Conservation (phyloP, 2,113 vertebrate genomes). For the Arenaria interpres region DNA sequence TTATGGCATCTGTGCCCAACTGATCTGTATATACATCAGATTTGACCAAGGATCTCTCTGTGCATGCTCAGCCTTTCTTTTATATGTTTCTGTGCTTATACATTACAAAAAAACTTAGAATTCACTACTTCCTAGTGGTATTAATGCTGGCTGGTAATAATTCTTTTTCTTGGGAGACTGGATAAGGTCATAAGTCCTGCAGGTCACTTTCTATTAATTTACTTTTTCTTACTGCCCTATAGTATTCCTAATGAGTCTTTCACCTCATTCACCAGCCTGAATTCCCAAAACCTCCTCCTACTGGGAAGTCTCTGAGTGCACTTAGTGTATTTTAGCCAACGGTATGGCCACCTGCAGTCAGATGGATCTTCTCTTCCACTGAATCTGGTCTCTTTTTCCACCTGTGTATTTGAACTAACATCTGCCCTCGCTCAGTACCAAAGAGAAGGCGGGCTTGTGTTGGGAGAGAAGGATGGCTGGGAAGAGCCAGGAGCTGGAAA, state of each 20-base stretch:
- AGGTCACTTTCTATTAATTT: background rate
- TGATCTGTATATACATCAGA: background rate
- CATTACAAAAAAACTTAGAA: too few species aligned
- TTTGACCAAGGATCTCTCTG: background rate
- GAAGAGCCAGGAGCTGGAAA: background rate
- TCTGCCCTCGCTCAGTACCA: background rate
- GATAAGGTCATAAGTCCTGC: background rate
- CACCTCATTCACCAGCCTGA: background rate
- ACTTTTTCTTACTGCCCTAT: background rate
- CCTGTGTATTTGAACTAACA: rapidly evolving
- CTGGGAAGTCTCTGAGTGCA: background rate
- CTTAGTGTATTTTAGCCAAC: background rate
- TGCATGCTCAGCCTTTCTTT: background rate
- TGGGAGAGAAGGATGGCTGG: background rate
- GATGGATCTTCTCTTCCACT: background rate
- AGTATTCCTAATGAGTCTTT: background rate
- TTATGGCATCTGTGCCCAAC: rapidly evolving
- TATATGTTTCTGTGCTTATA: background rate
- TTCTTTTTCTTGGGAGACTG: too few species aligned
- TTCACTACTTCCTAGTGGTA: too few species aligned
- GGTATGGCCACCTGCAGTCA: too few species aligned
- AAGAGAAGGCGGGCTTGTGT: background rate
- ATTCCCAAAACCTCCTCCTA: background rate
- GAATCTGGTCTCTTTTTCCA: rapidly evolving
- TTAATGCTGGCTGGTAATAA: too few species aligned